phyloP scores from a whole-genome alignment of 1,140 invertebrate genomes.

The Condylostylus longicornis region DNA sequence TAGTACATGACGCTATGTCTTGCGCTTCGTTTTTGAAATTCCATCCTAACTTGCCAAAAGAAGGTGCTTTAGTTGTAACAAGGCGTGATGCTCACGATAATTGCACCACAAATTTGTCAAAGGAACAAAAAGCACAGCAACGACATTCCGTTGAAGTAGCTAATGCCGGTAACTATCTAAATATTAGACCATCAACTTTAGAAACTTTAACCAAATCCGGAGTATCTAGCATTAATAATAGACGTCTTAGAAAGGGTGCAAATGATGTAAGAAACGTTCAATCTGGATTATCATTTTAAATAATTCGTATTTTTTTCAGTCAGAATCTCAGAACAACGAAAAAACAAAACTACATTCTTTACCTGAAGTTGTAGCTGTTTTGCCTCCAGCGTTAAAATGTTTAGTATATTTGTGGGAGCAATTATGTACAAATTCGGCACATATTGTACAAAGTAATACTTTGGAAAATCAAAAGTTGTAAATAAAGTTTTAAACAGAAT shows the following conservation, averaged over 20 bases:
- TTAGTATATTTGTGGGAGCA: constrained; percentile 80
- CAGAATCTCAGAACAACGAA: background rate
- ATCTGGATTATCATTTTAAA: background rate
- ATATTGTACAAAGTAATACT: constrained; percentile 33
- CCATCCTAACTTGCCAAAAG: constrained; percentile 72
- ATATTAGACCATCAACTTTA: constrained; percentile 61
- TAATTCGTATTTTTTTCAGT: background rate
- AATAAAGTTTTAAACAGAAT: background rate
- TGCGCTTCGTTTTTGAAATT: constrained; percentile 93
- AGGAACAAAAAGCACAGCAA: constrained; percentile 48
- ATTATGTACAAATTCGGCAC: constrained; percentile 51
- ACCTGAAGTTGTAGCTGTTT: constrained; percentile 35
- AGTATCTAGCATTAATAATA: constrained; percentile 27
- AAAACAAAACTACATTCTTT: constrained; percentile 19
- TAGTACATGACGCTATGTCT: constrained; percentile 94
- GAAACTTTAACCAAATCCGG: constrained; percentile 60
- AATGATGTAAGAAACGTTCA: too few relatives aligned
- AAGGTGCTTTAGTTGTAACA: constrained; percentile 59
- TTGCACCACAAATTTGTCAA: constrained; percentile 20
- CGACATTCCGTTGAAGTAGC: constrained; percentile 77
- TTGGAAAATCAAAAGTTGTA: constrained; percentile 18
- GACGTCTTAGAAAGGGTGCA: constrained; percentile 24
- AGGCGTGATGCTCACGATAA: constrained; percentile 30
- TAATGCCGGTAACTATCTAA: constrained; percentile 58
- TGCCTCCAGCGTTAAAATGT: constrained; percentile 74